Evolutionary conservation across 2,797 vertebrate species (phyloP).

Genomic region (Diceros bicornis): DNA sequence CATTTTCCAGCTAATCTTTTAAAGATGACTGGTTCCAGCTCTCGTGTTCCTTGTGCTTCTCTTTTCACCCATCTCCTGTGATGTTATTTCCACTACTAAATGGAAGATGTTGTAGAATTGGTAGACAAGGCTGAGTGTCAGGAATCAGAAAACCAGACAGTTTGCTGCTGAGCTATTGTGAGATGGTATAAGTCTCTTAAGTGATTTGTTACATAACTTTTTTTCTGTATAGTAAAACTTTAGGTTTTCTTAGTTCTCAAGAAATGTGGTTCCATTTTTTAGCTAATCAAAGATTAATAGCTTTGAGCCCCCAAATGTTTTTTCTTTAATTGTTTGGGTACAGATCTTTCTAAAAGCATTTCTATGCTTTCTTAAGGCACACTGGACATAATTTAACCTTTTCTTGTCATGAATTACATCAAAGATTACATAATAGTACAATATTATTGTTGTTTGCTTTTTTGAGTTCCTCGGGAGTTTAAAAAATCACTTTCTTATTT

Average conservation of each 20-base stretch:
- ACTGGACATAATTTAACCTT: neutral
- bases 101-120: fast-evolving
- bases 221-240: neutral
- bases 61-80: neutral
- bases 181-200: neutral
- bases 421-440: neutral
- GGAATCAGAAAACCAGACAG: neutral
- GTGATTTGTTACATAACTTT: neutral
- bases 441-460: neutral
- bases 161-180: neutral
- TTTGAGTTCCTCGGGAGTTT: slow-evolving; percentile 23
- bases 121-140: neutral
- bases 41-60: neutral
- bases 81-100: neutral
- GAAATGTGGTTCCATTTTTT: slow-evolving; percentile 51
- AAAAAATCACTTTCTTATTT: neutral
- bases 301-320: neutral
- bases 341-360: slow-evolving; percentile 28
- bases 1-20: slow-evolving; percentile 7
- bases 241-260: slow-evolving; percentile 8
- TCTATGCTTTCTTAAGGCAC: slow-evolving; percentile 17
- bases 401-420: neutral
- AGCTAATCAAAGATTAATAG: neutral
- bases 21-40: neutral
- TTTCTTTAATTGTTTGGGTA: neutral